phyloP scores from a whole-genome alignment of 1,140 invertebrate species.

The Callitettix versicolor region DNA sequence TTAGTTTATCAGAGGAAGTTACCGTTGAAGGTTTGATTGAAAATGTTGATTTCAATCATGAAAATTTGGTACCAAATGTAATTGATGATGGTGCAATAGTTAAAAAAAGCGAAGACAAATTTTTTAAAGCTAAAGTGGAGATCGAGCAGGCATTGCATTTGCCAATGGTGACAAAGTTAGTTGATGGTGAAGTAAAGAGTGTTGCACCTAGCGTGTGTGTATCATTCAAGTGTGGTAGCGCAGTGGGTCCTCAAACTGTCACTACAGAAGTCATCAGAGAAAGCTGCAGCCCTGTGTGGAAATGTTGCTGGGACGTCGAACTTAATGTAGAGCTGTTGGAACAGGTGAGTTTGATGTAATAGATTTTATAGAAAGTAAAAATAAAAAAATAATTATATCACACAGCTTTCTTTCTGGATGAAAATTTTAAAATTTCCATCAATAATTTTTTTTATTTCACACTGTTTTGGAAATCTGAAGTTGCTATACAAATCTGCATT shows the following conservation, averaged over 20 bases:
- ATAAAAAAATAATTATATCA: no score
- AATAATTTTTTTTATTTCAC: no score
- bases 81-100: no score
- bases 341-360: neutral
- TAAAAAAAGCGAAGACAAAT: no score
- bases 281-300: conserved; percentile 1
- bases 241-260: neutral
- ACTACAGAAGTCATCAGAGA: neutral
- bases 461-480: no score
- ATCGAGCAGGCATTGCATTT: neutral
- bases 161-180: neutral
- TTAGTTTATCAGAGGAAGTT: no score
- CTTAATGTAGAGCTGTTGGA: neutral
- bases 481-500: no score
- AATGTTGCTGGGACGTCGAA: neutral
- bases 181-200: neutral
- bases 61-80: no score
- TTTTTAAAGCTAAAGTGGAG: neutral
- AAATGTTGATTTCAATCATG: no score
- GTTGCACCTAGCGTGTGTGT: neutral
- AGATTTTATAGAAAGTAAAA: neutral
- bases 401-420: no score
- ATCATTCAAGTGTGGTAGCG: neutral
- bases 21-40: no score
- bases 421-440: no score